phyloP scores from a whole-genome alignment of 2,888 invertebrate genomes.

The Pseudoips prasinana region DNA sequence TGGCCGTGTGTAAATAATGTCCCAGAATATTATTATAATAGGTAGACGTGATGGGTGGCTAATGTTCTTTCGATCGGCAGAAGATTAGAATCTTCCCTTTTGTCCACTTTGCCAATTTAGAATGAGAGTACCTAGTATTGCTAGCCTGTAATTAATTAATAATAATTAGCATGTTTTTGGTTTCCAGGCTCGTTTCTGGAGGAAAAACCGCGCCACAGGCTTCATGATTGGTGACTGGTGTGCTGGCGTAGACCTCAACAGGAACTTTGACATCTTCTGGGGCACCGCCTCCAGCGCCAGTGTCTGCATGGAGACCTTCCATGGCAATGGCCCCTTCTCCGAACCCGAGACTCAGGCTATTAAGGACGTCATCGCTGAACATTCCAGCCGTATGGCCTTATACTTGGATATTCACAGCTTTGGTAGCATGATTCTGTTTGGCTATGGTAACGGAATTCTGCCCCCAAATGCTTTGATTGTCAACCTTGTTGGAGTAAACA shows the following conservation, averaged over 20 bases:
- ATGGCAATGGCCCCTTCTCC: slow-evolving; percentile 84
- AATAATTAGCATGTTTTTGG: too few species aligned
- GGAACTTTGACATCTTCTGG: slow-evolving; percentile 89
- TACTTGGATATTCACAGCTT: slow-evolving; percentile 90
- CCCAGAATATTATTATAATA: too few species aligned
- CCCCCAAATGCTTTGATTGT: slow-evolving; percentile 74
- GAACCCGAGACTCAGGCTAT: slow-evolving; percentile 84
- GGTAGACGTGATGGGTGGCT: too few species aligned
- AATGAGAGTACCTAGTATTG: too few species aligned
- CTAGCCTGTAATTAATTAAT: too few species aligned
- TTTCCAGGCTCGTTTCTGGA: slow-evolving; percentile 82
- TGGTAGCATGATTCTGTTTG: slow-evolving; percentile 82
- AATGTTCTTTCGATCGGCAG: too few species aligned
- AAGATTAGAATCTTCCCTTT: too few species aligned
- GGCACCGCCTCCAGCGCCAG: slow-evolving; percentile 70
- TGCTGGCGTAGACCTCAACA: slow-evolving; percentile 87
- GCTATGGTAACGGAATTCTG: slow-evolving; percentile 58
- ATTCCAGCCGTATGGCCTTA: slow-evolving; percentile 75
- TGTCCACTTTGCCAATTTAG: too few species aligned
- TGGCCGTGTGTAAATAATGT: too few species aligned
- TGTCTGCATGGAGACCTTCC: slow-evolving; percentile 83
- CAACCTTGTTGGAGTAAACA: slow-evolving; percentile 55
- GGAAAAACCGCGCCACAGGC: slow-evolving; percentile 82
- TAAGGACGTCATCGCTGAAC: slow-evolving; percentile 75
- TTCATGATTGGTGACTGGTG: slow-evolving; percentile 61